Conservation (phyloP, 1,140 invertebrate species). For the Diorhabda carinulata region DNA sequence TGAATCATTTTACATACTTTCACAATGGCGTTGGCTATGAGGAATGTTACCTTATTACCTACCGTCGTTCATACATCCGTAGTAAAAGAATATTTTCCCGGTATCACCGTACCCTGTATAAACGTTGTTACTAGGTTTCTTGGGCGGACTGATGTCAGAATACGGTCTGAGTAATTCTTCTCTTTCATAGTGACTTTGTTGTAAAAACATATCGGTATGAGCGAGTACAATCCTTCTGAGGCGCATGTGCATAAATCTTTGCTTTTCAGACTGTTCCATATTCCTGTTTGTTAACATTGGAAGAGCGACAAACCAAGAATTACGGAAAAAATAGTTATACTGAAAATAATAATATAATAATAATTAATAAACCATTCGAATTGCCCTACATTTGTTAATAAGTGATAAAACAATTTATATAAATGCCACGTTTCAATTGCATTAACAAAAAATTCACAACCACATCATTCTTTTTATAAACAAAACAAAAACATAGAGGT, state of each 20-base stretch:
- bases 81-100: constrained; percentile 36
- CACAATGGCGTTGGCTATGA: too few species aligned
- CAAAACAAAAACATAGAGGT: too few species aligned
- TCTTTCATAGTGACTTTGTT: constrained; percentile 34
- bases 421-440: too few species aligned
- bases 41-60: neutral
- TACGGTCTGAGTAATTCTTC: constrained; percentile 28
- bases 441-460: too few species aligned
- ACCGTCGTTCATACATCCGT: constrained; percentile 41
- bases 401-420: too few species aligned
- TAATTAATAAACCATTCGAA: too few species aligned
- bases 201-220: constrained; percentile 38
- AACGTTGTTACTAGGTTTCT: constrained; percentile 31
- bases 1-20: too few species aligned
- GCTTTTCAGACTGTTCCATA: constrained; percentile 30
- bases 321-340: constrained; percentile 35
- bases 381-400: too few species aligned
- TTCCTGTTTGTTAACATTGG: constrained; percentile 24
- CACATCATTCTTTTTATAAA: too few species aligned
- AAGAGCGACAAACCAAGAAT: constrained; percentile 37
- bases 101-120: constrained; percentile 41
- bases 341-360: constrained; percentile 1
- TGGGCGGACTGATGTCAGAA: constrained; percentile 8
- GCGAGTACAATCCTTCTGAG: constrained; percentile 36
- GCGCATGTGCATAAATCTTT: constrained; percentile 40